phyloP scores from a whole-genome alignment of 2,113 vertebrate species.

The Fregata magnificens region DNA sequence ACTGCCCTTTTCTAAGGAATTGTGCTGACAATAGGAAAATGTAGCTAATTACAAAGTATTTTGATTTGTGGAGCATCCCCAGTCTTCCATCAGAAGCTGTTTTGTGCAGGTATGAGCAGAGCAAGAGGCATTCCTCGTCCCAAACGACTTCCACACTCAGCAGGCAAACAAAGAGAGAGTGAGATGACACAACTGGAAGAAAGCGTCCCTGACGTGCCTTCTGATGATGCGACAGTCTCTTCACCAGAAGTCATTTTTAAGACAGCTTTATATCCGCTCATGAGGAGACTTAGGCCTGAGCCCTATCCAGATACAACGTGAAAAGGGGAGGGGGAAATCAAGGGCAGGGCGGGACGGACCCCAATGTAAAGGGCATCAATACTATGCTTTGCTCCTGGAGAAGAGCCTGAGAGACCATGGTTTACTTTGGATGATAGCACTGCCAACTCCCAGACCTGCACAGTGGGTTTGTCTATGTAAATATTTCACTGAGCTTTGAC shows the following conservation, averaged over 20 bases:
- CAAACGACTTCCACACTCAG: background rate
- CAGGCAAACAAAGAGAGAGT: background rate
- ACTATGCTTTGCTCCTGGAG: background rate
- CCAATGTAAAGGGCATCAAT: background rate
- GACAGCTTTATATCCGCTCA: background rate
- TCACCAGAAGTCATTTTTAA: background rate
- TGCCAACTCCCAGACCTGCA: background rate
- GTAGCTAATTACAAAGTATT: background rate
- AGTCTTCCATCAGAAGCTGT: background rate
- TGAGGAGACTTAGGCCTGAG: background rate
- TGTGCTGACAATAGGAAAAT: background rate
- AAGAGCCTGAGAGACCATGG: rapidly evolving
- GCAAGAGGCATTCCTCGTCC: background rate
- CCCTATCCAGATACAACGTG: background rate
- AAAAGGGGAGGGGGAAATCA: background rate
- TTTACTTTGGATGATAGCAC: background rate
- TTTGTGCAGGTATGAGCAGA: background rate
- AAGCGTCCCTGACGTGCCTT: background rate
- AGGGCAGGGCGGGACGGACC: rapidly evolving
- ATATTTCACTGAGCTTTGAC: background rate
- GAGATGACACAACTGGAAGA: background rate
- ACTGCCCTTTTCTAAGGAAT: background rate
- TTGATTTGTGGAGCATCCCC: background rate
- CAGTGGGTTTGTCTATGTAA: rapidly evolving
- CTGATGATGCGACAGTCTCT: background rate